phyloP scores from a whole-genome alignment of 1,140 invertebrate species.

The Ephestia elutella region DNA sequence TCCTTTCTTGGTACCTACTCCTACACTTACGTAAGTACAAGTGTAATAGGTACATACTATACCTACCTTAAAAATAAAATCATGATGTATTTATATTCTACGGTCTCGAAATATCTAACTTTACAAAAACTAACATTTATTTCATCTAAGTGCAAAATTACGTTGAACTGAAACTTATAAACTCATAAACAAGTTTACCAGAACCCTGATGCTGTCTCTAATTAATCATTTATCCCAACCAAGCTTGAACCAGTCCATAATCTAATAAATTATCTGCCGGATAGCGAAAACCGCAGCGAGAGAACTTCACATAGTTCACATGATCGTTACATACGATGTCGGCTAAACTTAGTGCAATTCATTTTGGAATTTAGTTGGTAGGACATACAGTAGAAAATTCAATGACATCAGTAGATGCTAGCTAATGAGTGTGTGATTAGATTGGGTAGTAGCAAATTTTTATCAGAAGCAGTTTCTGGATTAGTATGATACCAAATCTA shows the following conservation, averaged over 20 bases:
- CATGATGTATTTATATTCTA: too few relatives aligned
- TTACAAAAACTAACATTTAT: too few relatives aligned
- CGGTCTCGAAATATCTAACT: too few relatives aligned
- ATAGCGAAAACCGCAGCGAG: constrained; percentile 18
- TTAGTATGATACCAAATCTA: too few relatives aligned
- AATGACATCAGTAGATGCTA: neutral
- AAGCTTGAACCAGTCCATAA: constrained; percentile 20
- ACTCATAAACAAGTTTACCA: neutral
- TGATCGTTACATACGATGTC: neutral
- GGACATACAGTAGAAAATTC: neutral
- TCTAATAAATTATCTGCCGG: constrained; percentile 25
- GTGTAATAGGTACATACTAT: too few relatives aligned
- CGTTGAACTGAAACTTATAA: too few relatives aligned
- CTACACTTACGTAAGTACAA: too few relatives aligned
- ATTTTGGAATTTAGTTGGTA: neutral
- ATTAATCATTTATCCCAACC: constrained; percentile 18
- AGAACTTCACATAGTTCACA: neutral
- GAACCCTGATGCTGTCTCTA: neutral
- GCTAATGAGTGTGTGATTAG: neutral
- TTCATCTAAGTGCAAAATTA: too few relatives aligned
- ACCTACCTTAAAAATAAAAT: too few relatives aligned
- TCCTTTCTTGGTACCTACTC: too few relatives aligned
- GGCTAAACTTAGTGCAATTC: neutral
- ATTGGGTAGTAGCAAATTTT: neutral
- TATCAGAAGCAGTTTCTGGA: neutral